Percentiles rank a stretch among this genome's conserved stretches.
Conservation (phyloP, 2,113 vertebrate genomes). For the Melanocharis versteri region DNA sequence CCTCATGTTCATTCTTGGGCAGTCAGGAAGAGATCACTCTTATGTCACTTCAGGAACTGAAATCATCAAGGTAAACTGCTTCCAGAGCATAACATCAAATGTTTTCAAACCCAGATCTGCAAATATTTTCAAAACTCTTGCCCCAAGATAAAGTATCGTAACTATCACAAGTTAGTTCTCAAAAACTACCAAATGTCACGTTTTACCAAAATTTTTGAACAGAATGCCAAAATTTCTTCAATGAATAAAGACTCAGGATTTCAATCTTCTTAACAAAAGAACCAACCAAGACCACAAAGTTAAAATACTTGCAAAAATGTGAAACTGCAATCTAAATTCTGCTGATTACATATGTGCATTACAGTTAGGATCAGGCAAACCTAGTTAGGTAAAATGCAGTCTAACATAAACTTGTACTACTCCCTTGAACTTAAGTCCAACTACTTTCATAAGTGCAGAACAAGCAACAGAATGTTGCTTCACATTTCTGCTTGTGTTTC, state of each 20-base stretch:
- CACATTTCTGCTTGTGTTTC: not conserved
- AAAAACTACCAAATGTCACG: not conserved
- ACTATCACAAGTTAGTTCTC: not conserved
- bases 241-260: not conserved
- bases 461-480: not conserved
- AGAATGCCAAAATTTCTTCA: not conserved
- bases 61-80: not conserved
- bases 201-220: not conserved
- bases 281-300: not conserved
- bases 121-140: not conserved
- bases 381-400: not conserved
- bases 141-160: not conserved
- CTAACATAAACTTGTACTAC: not conserved
- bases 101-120: not conserved
- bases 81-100: not conserved
- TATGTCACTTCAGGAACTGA: not conserved
- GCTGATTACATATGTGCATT: not conserved
- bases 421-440: not conserved
- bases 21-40: not conserved
- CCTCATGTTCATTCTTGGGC: not conserved
- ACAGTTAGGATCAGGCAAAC: not conserved
- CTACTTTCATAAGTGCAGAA: not conserved
- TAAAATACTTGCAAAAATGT: not conserved
- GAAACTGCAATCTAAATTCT: not conserved
- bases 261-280: not conserved